Percentiles rank a stretch among this genome's conserved stretches.
These are phyloP conservation scores for Holothuria leucospilota DNA, from an alignment of 53 echinoderm and acorn worm genomes.

Conservation along the genomic window DNA sequence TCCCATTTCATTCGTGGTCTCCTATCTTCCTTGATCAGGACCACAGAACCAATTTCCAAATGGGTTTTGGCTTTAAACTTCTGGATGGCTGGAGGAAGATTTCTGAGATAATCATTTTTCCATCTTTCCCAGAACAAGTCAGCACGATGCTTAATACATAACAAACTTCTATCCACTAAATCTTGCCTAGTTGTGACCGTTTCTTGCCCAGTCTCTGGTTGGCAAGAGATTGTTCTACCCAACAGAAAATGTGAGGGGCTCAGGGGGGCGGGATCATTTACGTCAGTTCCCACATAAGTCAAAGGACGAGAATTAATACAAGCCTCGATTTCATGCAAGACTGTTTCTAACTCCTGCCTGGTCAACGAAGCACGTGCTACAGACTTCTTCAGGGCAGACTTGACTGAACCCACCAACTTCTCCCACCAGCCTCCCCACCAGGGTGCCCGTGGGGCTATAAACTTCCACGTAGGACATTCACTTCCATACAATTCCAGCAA, in stretches of 20 bases:
- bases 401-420: constrained; percentile 48
- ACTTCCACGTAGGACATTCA: constrained; percentile 14
- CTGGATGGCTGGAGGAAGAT: neutral
- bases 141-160: neutral
- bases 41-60: constrained; percentile 13
- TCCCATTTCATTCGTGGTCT: constrained; percentile 4
- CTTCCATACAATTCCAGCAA: neutral
- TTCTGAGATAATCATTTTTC: constrained; percentile 18
- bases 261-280: neutral
- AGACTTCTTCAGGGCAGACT: constrained; percentile 30
- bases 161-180: neutral
- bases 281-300: constrained; percentile 29
- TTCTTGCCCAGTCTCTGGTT: neutral
- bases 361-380: no score
- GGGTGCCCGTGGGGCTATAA: constrained; percentile 21
- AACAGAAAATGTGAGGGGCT: constrained; percentile 5
- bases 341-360: no score
- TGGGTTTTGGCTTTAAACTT: neutral
- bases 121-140: constrained; percentile 10
- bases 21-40: constrained; percentile 1
- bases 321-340: neutral
- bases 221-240: neutral
- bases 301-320: constrained; percentile 27
- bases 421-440: constrained; percentile 56
- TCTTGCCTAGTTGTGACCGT: neutral